Evolutionary conservation across 2,888 invertebrate species (phyloP), one percentile per base, ranked within the genome.

Genomic region (Drosophila emarginata): DNA sequence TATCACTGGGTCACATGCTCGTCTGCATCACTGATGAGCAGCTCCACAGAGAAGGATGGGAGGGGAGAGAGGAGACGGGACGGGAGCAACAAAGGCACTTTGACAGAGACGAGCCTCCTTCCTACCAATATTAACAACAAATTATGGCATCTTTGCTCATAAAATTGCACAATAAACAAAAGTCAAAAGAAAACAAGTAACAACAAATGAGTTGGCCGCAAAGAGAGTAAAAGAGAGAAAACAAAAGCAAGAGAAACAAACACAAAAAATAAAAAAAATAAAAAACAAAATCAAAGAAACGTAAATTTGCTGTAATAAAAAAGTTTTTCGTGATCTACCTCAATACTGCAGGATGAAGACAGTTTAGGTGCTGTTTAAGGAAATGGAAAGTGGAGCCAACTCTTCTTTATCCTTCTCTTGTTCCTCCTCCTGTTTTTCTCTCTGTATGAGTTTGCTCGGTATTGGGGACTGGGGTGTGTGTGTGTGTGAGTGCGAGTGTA

Each of bases 271-370:
- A 28, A 75, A 54, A 37, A 15, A 57, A 59, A 63, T n/a, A 67
- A 64, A 69, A 57, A 53, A 51, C 28, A 61, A 39, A 74, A 75
- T 2, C 45, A 61, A 15, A 4, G 26, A 26, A 32, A 61, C 60
- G 79, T 79, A 70, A 85, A 80, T 85, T 82, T 77, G 74, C 58
- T 78, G 88, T 74, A 88, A 84, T 85, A 84, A 84, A 85, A 54
- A 88, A 78, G 69, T 76, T 79, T 77, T 78, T 76, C 90, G 78
- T 84, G 89, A 89, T 89, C 89, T 89, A 88, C 90, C 89, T 89
- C 89, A 89, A 89, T 64, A 53, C 71, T 53, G 66, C 72, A 74
- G 66, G 67, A 72, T 67, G 68, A 61, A 62, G 23, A 21, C 45
- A 11, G 18, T 45, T 45, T 62, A 28, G 39, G 52, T 37, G 32